These are phyloP conservation scores for Acanthurus lineatus DNA, from an alignment of 2,797 vertebrate genomes.

Conservation along the genomic window DNA sequence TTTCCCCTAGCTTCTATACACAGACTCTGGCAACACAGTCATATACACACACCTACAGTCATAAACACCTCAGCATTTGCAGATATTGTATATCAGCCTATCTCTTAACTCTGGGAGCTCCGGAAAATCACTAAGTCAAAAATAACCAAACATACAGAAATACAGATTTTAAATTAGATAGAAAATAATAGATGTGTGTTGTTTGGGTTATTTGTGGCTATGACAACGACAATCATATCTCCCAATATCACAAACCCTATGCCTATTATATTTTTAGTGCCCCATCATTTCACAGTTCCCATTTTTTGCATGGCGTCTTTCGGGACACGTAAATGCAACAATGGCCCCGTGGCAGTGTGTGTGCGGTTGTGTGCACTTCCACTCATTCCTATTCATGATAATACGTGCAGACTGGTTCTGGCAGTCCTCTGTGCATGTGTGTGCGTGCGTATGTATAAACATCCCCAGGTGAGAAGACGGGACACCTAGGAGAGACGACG, in stretches of 20 bases:
- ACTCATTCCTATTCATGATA: constrained; percentile 22
- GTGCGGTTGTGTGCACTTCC: constrained; percentile 8
- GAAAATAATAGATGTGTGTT: background rate
- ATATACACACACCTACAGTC: background rate
- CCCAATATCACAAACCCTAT: background rate
- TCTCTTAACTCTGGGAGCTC: constrained; percentile 10
- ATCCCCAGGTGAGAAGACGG: constrained; percentile 40
- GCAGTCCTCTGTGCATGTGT: constrained; percentile 24
- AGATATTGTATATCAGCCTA: background rate
- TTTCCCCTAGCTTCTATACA: background rate
- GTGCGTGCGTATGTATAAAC: constrained; percentile 14
- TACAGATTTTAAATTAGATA: constrained; percentile 7
- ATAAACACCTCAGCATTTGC: constrained; percentile 14
- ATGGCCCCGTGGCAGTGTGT: constrained; percentile 22
- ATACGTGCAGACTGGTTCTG: constrained; percentile 19
- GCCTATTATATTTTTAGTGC: constrained; percentile 38
- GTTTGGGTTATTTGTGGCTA: constrained; percentile 10
- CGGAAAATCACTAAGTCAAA: background rate
- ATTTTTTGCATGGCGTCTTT: constrained; percentile 45
- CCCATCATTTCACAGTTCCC: constrained; percentile 32
- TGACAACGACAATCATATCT: background rate
- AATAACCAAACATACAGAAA: background rate
- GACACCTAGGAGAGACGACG: constrained; percentile 74
- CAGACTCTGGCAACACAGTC: background rate
- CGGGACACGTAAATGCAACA: constrained; percentile 50